Evolutionary conservation across 1,140 invertebrate species (phyloP), one percentile per base, ranked within the genome.

Genomic region (Lethocerus indicus): DNA sequence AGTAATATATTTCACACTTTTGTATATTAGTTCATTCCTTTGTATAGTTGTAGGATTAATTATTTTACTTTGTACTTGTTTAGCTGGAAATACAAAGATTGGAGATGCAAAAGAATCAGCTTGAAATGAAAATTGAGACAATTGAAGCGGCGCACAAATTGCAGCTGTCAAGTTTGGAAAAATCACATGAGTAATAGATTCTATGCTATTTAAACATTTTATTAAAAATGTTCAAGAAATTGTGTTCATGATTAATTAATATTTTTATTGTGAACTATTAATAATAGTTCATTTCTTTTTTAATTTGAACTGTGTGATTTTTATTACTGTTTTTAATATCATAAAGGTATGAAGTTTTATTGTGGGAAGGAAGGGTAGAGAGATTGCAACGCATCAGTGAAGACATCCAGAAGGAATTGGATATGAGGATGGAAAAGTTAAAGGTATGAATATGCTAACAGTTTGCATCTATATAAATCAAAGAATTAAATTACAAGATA

Each of bases 381-480:
- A 14, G 50, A 36, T 25, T 26, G 24, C 46, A 51, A 26, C 25
- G 18, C 20, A 40, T 24, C n/a, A 40, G 26, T 44, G 50, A 51
- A 12, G 50, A 51, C 46, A 47, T 39, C 16, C 18, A n/a, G 6
- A 5, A 6, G n/a, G 50, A 51, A 25, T 51, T 39, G 14, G 27
- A 51, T 28, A 37, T 47, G n/a, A 51, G 41, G 36, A 47, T 51
- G 9, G 16, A n/a, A 21, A 51, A 51, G 24, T 46, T 51, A 23
- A 51, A 51, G 44, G 50, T 51, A 51, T 21, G 3, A 12, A 5
- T 46, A 26, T 13, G 12, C 24, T 44, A 7, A 9, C 29, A 32
- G n/a, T 32, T 9, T 32, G 7, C 7, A 9, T 9, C 29, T 9
- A 32, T 9, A 9, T 32, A n/a, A 32, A 32, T 32, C 7, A 32